phyloP scores from a whole-genome alignment of 2,797 vertebrate genomes.

The Rhabdomys pumilio region DNA sequence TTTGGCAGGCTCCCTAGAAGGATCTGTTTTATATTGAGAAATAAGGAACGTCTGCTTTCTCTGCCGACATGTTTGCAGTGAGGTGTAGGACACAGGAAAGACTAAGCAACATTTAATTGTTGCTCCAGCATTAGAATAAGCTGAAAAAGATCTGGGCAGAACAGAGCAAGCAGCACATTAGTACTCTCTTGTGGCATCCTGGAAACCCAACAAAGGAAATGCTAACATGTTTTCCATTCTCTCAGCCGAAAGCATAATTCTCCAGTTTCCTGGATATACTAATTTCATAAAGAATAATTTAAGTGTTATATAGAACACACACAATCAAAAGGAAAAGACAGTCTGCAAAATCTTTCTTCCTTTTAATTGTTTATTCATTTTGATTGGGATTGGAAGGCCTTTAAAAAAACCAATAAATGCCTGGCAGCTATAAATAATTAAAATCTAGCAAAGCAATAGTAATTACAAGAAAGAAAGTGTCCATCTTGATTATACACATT shows the following conservation, averaged over 20 bases:
- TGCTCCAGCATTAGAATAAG: conserved; percentile 76
- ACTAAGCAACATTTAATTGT: conserved; percentile 73
- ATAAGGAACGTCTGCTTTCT: conserved; percentile 62
- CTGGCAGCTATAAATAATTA: conserved; percentile 85
- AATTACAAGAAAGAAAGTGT: conserved; percentile 84
- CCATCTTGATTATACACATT: conserved; percentile 81
- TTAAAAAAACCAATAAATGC: conserved; percentile 83
- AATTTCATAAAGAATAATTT: conserved; percentile 84
- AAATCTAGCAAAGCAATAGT: conserved; percentile 80
- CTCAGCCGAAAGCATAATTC: conserved; percentile 74
- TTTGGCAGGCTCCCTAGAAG: conserved; percentile 74
- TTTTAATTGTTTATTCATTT: conserved; percentile 83
- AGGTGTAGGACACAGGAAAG: conserved; percentile 70
- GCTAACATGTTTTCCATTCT: conserved; percentile 73
- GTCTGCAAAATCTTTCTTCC: conserved; percentile 79
- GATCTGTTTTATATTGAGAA: conserved; percentile 73
- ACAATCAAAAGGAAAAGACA: conserved; percentile 82
- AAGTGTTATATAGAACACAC: conserved; percentile 80
- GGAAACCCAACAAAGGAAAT: conserved; percentile 82
- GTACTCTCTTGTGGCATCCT: conserved; percentile 74
- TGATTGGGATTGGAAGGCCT: conserved; percentile 84
- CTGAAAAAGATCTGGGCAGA: conserved; percentile 74
- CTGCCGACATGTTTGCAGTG: conserved; percentile 69
- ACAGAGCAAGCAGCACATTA: conserved; percentile 68
- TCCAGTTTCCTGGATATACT: conserved; percentile 81